Evolutionary conservation across 1,140 invertebrate genomes (phyloP), one percentile per base, ranked within the genome.

Genomic region (Mactra quadrangularis): DNA sequence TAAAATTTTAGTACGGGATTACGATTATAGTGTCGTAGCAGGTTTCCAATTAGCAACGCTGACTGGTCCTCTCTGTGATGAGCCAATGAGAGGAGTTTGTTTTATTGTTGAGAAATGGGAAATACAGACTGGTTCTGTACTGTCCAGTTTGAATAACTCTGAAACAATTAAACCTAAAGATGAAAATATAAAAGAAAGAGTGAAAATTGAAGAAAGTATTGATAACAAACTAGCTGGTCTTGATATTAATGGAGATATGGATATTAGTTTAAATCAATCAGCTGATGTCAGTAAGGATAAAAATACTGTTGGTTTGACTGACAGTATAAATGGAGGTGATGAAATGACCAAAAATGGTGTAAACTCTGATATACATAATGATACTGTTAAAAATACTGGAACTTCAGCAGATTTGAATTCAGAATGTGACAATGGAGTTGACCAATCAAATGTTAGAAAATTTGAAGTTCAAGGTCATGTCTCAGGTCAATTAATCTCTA

Each of bases 81-180:
- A 99, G 90, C 97, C 98, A 22, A 97, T 99, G 96, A 96, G 96
- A 94, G 98, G 98, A 1, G 97, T 99, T 0, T 97, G 96, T 75
- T 98, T 99, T 93, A 94, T 97, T 82, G 94, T 99, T 1, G 96
- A 98, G 77, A 89, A 96, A 96, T 88, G 91, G 91, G 86, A 90
- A 77, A 59, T 71, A 64, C 55, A 29, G 19, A 17, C 55, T 41
- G 15, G 38, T 41, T 15, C 15, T 6, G 38, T 41, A 15, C 38
- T 7, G 15, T 7, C 6, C 15, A 15, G 38, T 41, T 41, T 15
- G 15, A 7, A 41, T 41, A 41, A 6, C 6, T 7, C 38, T 41
- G 38, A 41, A 41, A 6, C 6, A 15, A 41, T 7, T 41, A 15
- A 41, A 6, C 38, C 38, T 7, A 41, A 41, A 41, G 15, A 6